Percentiles rank a stretch among this genome's conserved stretches.
Conservation (phyloP, 2,797 vertebrate genomes). For the Gymnoscopelus braueri region DNA sequence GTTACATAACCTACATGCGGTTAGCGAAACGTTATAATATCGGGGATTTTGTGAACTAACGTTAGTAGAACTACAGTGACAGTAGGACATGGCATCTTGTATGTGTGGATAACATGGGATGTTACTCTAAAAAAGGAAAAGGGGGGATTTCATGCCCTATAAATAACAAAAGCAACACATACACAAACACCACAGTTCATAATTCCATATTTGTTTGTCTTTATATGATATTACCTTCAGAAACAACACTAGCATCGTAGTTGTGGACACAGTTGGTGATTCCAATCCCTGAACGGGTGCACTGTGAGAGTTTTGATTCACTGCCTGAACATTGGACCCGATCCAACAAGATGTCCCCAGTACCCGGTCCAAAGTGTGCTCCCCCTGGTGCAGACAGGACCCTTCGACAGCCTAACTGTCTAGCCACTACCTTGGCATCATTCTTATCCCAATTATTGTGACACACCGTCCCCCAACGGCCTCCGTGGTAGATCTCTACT, state of each 20-base stretch:
- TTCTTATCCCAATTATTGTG: too few relatives aligned
- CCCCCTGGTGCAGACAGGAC: slow-evolving; percentile 19
- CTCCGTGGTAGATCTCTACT: slow-evolving; percentile 63
- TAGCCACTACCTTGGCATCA: slow-evolving; percentile 23
- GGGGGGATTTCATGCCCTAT: too few relatives aligned
- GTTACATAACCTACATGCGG: too few relatives aligned
- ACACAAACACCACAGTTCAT: too few relatives aligned
- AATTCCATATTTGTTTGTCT: too few relatives aligned
- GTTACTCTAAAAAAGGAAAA: too few relatives aligned
- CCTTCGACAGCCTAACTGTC: slow-evolving; percentile 66
- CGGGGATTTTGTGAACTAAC: too few relatives aligned
- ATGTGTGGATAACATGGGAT: too few relatives aligned
- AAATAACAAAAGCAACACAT: too few relatives aligned
- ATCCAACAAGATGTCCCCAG: slow-evolving; percentile 63
- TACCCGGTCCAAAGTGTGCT: slow-evolving; percentile 55
- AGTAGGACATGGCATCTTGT: too few relatives aligned
- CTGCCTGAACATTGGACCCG: slow-evolving; percentile 47
- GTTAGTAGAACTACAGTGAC: too few relatives aligned
- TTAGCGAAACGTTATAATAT: too few relatives aligned
- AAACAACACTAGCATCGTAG: slow-evolving; percentile 67
- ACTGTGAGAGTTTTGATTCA: slow-evolving; percentile 47
- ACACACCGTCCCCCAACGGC: slow-evolving; percentile 43
- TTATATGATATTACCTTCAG: slow-evolving; percentile 61
- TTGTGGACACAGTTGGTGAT: slow-evolving; percentile 52
- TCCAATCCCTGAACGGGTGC: slow-evolving; percentile 48